These are phyloP conservation scores for Eristalis intricaria DNA, from an alignment of 2,888 invertebrate genomes.

Conservation along the genomic window DNA sequence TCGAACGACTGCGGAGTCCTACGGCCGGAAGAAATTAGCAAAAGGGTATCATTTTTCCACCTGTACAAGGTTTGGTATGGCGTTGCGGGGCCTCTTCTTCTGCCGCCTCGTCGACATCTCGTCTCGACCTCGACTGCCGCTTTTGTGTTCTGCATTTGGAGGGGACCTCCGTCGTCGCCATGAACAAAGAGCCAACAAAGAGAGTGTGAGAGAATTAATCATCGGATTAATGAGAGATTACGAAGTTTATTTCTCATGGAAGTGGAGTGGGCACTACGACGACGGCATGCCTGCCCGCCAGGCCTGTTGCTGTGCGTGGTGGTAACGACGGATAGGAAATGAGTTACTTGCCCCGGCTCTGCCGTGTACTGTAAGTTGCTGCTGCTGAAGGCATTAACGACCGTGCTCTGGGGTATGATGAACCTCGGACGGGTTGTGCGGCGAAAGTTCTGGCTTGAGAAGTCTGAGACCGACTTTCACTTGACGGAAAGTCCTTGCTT, in stretches of 20 bases:
- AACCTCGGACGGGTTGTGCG: background rate
- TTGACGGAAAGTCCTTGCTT: background rate
- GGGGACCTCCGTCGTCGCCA: background rate
- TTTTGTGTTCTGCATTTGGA: conserved; percentile 4
- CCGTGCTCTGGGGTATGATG: background rate
- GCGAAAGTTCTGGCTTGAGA: background rate
- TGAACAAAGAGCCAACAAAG: conserved; percentile 32
- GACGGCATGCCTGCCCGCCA: background rate
- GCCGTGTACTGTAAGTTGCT: no score
- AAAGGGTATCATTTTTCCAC: conserved; percentile 69
- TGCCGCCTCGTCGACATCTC: background rate
- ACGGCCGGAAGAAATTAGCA: conserved; percentile 71
- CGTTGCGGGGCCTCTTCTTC: conserved; percentile 24
- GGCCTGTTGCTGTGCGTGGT: background rate
- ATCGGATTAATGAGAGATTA: conserved; percentile 64
- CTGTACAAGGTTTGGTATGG: conserved; percentile 20
- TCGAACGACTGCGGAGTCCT: conserved; percentile 40
- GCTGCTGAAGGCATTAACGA: background rate
- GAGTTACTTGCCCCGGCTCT: background rate
- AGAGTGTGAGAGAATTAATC: conserved; percentile 62
- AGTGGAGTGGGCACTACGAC: background rate
- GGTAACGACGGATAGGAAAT: background rate
- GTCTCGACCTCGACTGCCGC: background rate
- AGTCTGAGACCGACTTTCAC: background rate
- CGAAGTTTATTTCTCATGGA: conserved; percentile 57